phyloP scores from a whole-genome alignment of 2,797 vertebrate species.

The Delichon dasypus region DNA sequence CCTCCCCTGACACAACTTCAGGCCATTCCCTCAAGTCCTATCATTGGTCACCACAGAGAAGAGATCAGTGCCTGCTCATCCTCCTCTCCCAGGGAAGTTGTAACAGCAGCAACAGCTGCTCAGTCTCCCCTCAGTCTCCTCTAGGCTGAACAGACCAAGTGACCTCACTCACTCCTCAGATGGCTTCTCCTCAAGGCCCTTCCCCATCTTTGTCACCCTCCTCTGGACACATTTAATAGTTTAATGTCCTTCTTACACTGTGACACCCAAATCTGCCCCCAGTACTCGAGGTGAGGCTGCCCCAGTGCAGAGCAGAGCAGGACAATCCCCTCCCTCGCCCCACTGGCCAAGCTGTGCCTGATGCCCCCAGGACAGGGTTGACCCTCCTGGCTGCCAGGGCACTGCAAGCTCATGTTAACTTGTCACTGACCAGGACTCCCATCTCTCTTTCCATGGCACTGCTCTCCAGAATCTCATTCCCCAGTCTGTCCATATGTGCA shows the following conservation, averaged over 20 bases:
- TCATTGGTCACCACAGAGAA: background rate
- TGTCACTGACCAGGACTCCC: fast-evolving
- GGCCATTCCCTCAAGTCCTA: fast-evolving
- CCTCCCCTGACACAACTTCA: background rate
- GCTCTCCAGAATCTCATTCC: background rate
- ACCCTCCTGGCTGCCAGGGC: background rate
- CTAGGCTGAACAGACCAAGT: background rate
- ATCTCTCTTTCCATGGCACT: background rate
- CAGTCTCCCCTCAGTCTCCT: background rate
- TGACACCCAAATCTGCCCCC: background rate
- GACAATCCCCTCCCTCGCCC: background rate
- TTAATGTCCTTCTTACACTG: background rate
- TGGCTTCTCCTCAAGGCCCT: background rate
- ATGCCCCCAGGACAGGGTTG: fast-evolving
- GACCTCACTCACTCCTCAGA: fast-evolving
- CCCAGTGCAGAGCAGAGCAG: fast-evolving
- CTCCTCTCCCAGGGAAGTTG: fast-evolving
- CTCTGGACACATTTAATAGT: too few species aligned
- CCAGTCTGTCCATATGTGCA: fast-evolving
- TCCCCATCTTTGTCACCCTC: fast-evolving
- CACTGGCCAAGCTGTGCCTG: fast-evolving
- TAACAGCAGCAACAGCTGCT: background rate
- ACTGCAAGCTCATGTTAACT: fast-evolving
- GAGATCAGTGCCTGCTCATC: too few species aligned
- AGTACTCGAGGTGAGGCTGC: fast-evolving